Evolutionary conservation across 2,113 vertebrate genomes (phyloP).

Genomic region (Cyprinodon brontotheroides): DNA sequence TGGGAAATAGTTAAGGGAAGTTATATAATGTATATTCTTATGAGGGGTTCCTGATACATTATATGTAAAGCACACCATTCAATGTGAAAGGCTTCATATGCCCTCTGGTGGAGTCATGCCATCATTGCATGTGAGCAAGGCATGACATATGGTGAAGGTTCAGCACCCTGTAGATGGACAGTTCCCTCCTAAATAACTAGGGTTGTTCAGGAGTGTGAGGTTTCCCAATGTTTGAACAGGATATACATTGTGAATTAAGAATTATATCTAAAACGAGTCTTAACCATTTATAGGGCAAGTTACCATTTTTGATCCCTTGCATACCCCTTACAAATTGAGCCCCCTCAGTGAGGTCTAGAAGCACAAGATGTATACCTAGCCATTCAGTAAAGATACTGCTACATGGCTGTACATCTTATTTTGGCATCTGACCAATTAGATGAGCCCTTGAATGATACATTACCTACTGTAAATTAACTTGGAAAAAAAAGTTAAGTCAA

Average conservation of each 20-base stretch:
- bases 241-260: background rate
- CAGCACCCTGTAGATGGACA: slow-evolving; percentile 63
- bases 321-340: too few species aligned
- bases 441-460: too few species aligned
- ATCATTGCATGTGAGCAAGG: background rate
- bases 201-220: background rate
- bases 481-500: too few species aligned
- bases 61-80: background rate
- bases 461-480: too few species aligned
- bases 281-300: too few species aligned
- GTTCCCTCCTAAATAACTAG: slow-evolving; percentile 29
- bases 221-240: background rate
- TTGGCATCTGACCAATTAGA: too few species aligned
- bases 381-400: too few species aligned
- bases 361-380: too few species aligned
- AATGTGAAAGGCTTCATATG: background rate
- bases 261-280: background rate
- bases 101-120: slow-evolving; percentile 46
- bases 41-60: background rate
- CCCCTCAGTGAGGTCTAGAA: too few species aligned
- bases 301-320: too few species aligned
- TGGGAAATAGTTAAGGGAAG: background rate
- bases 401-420: too few species aligned
- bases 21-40: background rate
- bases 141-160: slow-evolving; percentile 11